A percentile compares a stretch with the other conserved stretches of the same genome.
phyloP scores from a whole-genome alignment of 2,888 invertebrate genomes.

The Oegoconia quadripuncta region DNA sequence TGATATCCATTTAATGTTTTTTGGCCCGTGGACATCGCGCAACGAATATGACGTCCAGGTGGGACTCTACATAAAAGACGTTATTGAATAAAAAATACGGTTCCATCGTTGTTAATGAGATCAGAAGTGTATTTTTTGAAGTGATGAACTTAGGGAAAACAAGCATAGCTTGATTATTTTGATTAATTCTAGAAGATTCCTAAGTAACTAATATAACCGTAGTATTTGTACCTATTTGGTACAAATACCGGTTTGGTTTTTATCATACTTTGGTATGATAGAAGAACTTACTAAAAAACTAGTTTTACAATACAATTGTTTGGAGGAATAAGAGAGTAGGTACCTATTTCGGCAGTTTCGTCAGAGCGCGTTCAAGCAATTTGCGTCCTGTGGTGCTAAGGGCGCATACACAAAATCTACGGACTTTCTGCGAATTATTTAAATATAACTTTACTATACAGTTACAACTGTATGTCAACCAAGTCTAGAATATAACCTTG shows the following conservation, averaged over 20 bases:
- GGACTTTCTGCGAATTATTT: not conserved
- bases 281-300: too few species aligned
- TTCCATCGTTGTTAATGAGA: slow-evolving; percentile 33
- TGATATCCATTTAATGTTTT: slow-evolving; percentile 64
- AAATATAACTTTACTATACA: too few species aligned
- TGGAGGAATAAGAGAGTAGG: too few species aligned
- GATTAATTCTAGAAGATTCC: too few species aligned
- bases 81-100: slow-evolving; percentile 16
- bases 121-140: slow-evolving; percentile 22
- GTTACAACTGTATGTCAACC: too few species aligned
- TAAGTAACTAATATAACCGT: too few species aligned
- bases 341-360: slow-evolving; percentile 29
- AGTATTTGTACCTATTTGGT: too few species aligned
- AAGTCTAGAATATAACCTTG: too few species aligned
- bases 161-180: too few species aligned
- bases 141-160: not conserved
- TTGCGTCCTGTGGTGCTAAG: slow-evolving; percentile 59
- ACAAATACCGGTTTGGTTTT: too few species aligned
- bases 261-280: slow-evolving; percentile 5
- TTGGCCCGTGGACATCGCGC: slow-evolving; percentile 67
- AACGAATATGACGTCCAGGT: slow-evolving; percentile 66
- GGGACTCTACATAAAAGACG: slow-evolving; percentile 56
- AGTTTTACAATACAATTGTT: too few species aligned
- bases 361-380: slow-evolving; percentile 48
- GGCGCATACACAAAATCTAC: slow-evolving; percentile 32